phyloP scores from a whole-genome alignment of 2,888 invertebrate genomes.

The Salpingus planirostris region DNA sequence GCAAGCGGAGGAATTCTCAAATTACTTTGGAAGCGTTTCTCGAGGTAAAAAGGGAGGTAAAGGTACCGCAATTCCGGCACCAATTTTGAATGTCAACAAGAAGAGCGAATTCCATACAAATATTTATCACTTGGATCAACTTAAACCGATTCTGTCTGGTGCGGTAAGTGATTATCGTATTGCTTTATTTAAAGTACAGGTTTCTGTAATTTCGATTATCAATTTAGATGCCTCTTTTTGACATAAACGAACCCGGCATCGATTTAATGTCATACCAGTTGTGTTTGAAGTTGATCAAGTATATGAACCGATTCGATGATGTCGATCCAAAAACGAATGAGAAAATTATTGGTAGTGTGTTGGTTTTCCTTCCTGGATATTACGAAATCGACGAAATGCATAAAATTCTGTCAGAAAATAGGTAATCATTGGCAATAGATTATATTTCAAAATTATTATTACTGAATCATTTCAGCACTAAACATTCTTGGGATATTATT shows the following conservation, averaged over 20 bases:
- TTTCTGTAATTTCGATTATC: background rate
- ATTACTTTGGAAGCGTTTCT: conserved; percentile 48
- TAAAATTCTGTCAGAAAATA: conserved; percentile 26
- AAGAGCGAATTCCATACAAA: conserved; percentile 49
- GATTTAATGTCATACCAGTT: conserved; percentile 31
- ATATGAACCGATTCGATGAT: conserved; percentile 56
- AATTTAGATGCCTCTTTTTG: background rate
- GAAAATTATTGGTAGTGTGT: conserved; percentile 51
- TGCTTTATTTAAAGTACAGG: too few relatives aligned
- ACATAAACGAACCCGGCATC: conserved; percentile 46
- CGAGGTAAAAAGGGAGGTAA: conserved; percentile 32
- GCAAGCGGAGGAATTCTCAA: conserved; percentile 59
- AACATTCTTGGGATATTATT: conserved; percentile 34
- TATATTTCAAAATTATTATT: conserved; percentile 1
- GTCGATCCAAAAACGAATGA: conserved; percentile 15
- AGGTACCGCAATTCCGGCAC: too few relatives aligned
- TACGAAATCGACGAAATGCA: conserved; percentile 71
- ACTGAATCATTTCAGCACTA: background rate
- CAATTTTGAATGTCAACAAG: conserved; percentile 48
- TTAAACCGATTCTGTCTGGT: conserved; percentile 2
- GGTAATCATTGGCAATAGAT: too few relatives aligned
- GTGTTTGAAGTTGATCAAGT: conserved; percentile 38
- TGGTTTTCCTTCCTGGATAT: conserved; percentile 85
- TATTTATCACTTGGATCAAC: conserved; percentile 54
- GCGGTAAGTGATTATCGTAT: too few relatives aligned